Base-by-base conservation (phyloP, 2,113 vertebrate species). In the Coptodon bakossiorum region DNA sequence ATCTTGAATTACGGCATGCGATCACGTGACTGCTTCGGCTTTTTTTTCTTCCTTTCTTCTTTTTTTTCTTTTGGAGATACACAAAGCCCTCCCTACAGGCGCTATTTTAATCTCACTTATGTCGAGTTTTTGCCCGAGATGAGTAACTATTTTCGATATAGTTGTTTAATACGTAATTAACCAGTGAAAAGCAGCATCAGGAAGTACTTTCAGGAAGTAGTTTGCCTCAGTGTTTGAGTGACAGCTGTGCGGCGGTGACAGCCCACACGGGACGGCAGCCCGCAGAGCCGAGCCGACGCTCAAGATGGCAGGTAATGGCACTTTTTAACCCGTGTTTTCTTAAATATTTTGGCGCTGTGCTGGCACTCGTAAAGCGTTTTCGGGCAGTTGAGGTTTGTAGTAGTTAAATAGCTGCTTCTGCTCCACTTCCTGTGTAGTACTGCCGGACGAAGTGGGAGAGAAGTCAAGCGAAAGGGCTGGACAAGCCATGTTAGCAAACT, bases 281-380 rank as follows among this genome's bases (percentile, higher is more conserved):
- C 91, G 90, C 93, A 90, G 90, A 95, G 94, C 92, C 89, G 92
- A 95, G 93, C 90, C 91, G 92, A 94, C 66, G 92, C 92, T 94
- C 96, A 97, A 98, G 96, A 98, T 97, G 97, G 97, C 96, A 94
- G 95, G 96, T 95, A 90, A 94, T 82, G 90, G 83, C 66, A 93
- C 94, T 92, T 93, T 89, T 89, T 38, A 87, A 92, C 91, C 45
- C 83, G 5, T 93, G 10, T 85, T 87, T 90, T 91, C 24, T 90
- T 82, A 5, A 9, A 5, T 76, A 84, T 8, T 91, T 59, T 34
- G 11, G 50, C 7, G 10, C 9, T 22, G 7, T 53, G 5, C 8
- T 52, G 16, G 16, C 1, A 63, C 4, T 48, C 12, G 0, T 9
- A 5, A 29, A 14, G 10, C 4, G 2, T 6, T 2, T 3, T 34